Conservation (phyloP, 2,797 vertebrate species). For the Enteromius argenteus region DNA sequence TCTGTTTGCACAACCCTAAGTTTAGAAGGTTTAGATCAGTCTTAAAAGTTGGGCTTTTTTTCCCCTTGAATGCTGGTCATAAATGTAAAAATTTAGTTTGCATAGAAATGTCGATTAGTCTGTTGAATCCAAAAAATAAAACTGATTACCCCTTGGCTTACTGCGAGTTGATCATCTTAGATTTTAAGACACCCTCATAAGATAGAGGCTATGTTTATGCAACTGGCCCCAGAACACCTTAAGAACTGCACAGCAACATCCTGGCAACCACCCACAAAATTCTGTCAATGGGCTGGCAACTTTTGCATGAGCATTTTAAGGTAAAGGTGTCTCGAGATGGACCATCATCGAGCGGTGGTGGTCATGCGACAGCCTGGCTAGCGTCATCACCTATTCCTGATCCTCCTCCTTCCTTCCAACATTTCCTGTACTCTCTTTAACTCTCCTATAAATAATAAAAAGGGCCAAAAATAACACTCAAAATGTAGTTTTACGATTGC, state of each 20-base stretch:
- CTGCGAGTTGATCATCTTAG: background rate
- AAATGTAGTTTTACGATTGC: slow-evolving; percentile 21
- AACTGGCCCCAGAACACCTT: background rate
- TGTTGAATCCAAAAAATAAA: background rate
- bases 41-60: background rate
- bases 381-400: background rate
- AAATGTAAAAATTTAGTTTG: too few relatives aligned
- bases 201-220: background rate
- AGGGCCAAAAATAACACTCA: slow-evolving; percentile 4
- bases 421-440: background rate
- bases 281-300: background rate
- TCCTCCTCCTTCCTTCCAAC: slow-evolving; percentile 3
- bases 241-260: background rate
- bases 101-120: background rate
- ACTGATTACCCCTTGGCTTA: background rate
- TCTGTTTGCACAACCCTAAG: background rate
- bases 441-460: slow-evolving; percentile 31
- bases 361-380: background rate
- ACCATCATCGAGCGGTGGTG: background rate
- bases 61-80: background rate
- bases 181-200: background rate
- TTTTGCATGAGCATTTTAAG: background rate
- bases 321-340: background rate
- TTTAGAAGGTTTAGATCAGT: background rate
- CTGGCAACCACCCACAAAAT: background rate